Percentiles rank a stretch among this genome's conserved stretches.
phyloP scores from a whole-genome alignment of 2,888 invertebrate species.

The Steinernema scapterisci region DNA sequence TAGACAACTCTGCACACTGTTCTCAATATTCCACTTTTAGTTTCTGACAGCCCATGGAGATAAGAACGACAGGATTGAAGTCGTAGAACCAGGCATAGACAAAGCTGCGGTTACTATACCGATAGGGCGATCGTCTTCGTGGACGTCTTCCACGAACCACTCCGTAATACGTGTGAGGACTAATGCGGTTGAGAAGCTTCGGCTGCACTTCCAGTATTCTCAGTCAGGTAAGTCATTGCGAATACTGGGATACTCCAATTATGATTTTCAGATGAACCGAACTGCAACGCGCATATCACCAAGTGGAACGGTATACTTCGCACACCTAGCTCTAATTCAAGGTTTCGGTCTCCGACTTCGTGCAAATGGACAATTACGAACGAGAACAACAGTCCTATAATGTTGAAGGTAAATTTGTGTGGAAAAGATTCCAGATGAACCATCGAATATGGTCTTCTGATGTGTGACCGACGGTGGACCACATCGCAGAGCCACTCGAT shows the following conservation, averaged over 20 bases:
- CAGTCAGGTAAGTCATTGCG: not conserved
- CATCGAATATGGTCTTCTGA: no score
- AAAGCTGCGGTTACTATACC: not conserved
- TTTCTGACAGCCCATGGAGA: not conserved
- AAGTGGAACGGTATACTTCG: constrained; percentile 14
- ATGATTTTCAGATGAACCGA: not conserved
- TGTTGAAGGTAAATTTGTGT: constrained; percentile 11
- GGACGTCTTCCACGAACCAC: constrained; percentile 18
- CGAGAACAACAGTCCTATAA: constrained; percentile 5
- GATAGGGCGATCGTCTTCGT: not conserved
- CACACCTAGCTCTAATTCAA: not conserved
- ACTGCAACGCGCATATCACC: constrained; percentile 9
- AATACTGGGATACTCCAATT: not conserved
- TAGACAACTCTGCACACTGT: not conserved
- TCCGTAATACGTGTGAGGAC: not conserved
- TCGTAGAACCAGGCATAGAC: not conserved
- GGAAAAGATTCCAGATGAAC: no score
- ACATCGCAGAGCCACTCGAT: not conserved
- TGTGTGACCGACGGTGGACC: no score
- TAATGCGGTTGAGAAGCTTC: not conserved
- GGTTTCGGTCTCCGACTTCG: not conserved
- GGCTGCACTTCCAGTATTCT: constrained; percentile 14
- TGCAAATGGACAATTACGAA: constrained; percentile 22
- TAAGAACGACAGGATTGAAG: not conserved
- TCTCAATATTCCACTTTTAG: not conserved